Evolutionary conservation across 2,797 vertebrate species (phyloP).

Genomic region (Danio choprae): DNA sequence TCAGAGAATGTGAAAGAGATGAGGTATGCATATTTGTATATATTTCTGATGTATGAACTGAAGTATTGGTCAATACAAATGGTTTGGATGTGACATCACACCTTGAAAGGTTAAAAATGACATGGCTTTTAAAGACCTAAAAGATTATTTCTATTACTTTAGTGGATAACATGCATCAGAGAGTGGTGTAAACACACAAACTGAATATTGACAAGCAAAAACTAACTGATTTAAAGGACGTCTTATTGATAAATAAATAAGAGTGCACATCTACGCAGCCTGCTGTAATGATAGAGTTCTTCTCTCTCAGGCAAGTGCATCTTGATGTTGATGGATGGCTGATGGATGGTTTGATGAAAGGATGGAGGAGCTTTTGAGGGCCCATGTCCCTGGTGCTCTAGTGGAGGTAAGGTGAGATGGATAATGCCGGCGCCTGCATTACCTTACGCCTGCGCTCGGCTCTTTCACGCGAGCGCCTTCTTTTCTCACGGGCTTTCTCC

Average conservation of each 20-base stretch:
- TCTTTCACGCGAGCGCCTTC: slow-evolving; percentile 88
- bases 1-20: background rate
- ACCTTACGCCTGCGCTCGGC: slow-evolving; percentile 97
- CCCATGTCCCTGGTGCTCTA: background rate
- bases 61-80: background rate
- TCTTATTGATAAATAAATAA: background rate
- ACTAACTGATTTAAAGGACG: background rate
- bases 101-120: background rate
- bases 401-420: slow-evolving; percentile 40
- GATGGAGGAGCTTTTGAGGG: slow-evolving; percentile 43
- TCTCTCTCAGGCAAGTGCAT: background rate
- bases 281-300: background rate
- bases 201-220: background rate
- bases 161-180: slow-evolving; percentile 11
- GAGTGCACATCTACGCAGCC: background rate
- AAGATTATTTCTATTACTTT: background rate
- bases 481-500: slow-evolving; percentile 88
- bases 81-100: background rate
- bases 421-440: slow-evolving; percentile 57
- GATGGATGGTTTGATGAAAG: slow-evolving; percentile 52
- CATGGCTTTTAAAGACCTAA: background rate
- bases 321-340: slow-evolving; percentile 19
- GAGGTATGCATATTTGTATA: background rate
- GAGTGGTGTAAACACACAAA: background rate
- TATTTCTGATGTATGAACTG: background rate